Evolutionary conservation across 2,888 invertebrate genomes (phyloP).

Genomic region (Polydrusus cervinus): DNA sequence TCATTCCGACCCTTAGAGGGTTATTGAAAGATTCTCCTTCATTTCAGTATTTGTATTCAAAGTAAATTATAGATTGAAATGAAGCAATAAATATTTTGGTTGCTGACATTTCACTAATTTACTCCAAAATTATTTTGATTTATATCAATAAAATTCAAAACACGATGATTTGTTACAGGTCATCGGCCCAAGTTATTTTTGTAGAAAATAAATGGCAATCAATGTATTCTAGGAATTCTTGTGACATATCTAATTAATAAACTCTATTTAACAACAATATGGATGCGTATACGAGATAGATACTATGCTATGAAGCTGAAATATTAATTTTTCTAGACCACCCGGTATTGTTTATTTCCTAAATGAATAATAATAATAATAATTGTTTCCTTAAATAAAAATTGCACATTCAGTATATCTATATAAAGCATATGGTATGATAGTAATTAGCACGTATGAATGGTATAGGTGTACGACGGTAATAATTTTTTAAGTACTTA

Average conservation of each 20-base stretch:
- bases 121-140: too few species aligned
- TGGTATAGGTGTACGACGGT: background rate
- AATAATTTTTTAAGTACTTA: slow-evolving; percentile 20
- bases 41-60: too few species aligned
- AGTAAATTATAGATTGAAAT: too few species aligned
- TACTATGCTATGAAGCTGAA: background rate
- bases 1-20: too few species aligned
- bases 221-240: background rate
- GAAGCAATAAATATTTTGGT: too few species aligned
- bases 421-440: slow-evolving; percentile 14
- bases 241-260: slow-evolving; percentile 1
- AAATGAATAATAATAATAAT: slow-evolving; percentile 10
- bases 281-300: too few species aligned
- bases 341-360: slow-evolving; percentile 17
- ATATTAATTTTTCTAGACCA: background rate
- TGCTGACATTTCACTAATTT: too few species aligned
- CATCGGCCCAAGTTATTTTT: background rate
- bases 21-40: too few species aligned
- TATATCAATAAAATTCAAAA: too few species aligned
- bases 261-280: background rate
- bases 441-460: slow-evolving; percentile 22
- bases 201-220: background rate
- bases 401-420: slow-evolving; percentile 14
- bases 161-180: background rate
- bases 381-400: slow-evolving; percentile 2